Evolutionary conservation across 2,888 invertebrate species (phyloP), one percentile per base, ranked within the genome.

Genomic region (Drosophila subquinaria): DNA sequence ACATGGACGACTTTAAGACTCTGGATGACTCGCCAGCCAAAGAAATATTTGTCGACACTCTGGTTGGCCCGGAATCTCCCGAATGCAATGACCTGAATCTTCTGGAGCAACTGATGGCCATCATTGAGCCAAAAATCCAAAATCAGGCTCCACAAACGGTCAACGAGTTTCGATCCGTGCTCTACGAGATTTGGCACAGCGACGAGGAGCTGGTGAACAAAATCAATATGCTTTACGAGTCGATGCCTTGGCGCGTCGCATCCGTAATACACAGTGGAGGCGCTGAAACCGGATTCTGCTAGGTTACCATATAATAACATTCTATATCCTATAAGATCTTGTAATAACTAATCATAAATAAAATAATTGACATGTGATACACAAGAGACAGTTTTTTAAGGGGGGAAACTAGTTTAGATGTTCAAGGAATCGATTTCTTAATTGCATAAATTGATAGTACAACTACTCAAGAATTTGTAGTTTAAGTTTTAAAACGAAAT

Each of bases 141-240:
- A 35, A 15, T 0, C 63, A 70, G 20, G 60, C 68, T 1, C 86
- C 88, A 1, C 55, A 88, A 42, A 78, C 76, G 15, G 82, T 79
- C 0, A 11, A 60, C 13, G 78, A 86, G 23, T 89, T 86, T 4
- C 75, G 78, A 0, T 53, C 82, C 0, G 66, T 74, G 2, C 67
- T 89, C 20, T 82, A 82, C 23, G 73, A 85, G 4, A 69, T 85
- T 9, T 89, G 90, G 88, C 90, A 82, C 56, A 88, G 72, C 52
- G 86, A 86, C 38, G 63, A 61, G 50, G 74, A 77, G 3, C 53
- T 86, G 50, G 90, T 85, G 6, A 62, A 53, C 30, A 69, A 72
- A 55, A 77, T 86, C 17, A 69, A 86, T 8, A 17, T 72, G 13
- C 69, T 86, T 0, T 89, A 82, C 38, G 81, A 79, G 27, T 69